Base-by-base conservation (phyloP, 64 coral and sea anemone species). In the Dendrophyllia cribrosa region DNA sequence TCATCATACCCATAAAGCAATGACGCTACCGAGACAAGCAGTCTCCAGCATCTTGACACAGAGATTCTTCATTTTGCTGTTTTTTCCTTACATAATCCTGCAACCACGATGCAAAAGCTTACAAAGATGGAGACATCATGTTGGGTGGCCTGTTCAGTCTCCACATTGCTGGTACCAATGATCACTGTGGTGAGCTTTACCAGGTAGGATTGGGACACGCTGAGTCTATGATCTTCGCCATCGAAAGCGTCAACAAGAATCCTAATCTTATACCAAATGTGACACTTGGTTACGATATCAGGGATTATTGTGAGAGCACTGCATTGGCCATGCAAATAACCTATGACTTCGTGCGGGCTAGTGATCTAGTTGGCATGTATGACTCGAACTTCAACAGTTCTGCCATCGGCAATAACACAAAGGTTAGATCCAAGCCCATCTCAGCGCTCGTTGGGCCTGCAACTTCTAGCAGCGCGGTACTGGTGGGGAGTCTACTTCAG, bases 401-500 rank as follows among this genome's bases (percentile, higher is more conserved):
- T 9, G 3, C 44, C 45, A 49, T 19, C 0, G 45, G 46, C 7
- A 49, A 75, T 19, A 14, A 4, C 72, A 75, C 72, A 19, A 19
- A 46, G 3, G 44, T 10, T 15, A 43, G 44, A 7, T 50, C 46
- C 15, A 75, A 75, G 43, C 76, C 75, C 22, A 72, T 90, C 47
- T 62, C 68, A 19, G 76, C 76, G 0, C 75, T 90, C 2, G 66
- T 90, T 68, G 88, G 88, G 0, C 75, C 88, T 6, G 58, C 70
- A 59, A 77, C 70, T 59, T 90, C 88, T 11, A 75, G 75, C 8
- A 90, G 59, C 15, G 78, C 88, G 7, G 88, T 90, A 0, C 75
- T 90, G 7, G 77, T 90, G 20, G 88, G 75, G 15, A 60, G 78
- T 49, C 77, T 90, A 19, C 88, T 90, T 2, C 75, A 81, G 64